phyloP scores from a whole-genome alignment of 2,113 vertebrate genomes.

The Chaetodon auriga region DNA sequence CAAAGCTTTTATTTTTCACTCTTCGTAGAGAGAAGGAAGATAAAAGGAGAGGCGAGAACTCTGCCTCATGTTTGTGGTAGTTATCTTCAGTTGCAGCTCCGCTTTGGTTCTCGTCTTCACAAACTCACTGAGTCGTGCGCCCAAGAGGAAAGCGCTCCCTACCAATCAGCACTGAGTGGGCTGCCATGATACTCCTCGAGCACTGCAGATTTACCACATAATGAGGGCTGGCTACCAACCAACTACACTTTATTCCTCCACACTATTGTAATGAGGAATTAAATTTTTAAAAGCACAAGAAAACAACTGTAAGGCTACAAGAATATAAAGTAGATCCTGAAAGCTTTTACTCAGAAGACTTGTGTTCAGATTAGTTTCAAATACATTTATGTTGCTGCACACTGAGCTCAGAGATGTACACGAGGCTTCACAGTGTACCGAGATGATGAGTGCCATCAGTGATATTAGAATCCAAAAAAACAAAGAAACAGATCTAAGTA shows the following conservation, averaged over 20 bases:
- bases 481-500: neutral
- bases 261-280: slow-evolving; percentile 44
- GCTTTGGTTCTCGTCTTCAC: slow-evolving; percentile 34
- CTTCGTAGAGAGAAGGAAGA: neutral
- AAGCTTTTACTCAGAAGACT: neutral
- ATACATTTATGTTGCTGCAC: neutral
- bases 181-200: slow-evolving; percentile 46
- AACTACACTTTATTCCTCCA: slow-evolving; percentile 18
- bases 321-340: slow-evolving; percentile 1
- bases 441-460: neutral
- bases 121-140: slow-evolving; percentile 50
- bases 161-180: slow-evolving; percentile 63
- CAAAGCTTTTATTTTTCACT: slow-evolving; percentile 19
- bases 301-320: neutral
- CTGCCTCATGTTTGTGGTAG: slow-evolving; percentile 27
- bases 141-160: slow-evolving; percentile 45
- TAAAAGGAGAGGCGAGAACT: neutral
- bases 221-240: slow-evolving; percentile 56
- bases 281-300: slow-evolving; percentile 2
- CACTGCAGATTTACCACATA: slow-evolving; percentile 57
- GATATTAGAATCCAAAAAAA: neutral
- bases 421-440: neutral
- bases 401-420: neutral
- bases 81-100: slow-evolving; percentile 66
- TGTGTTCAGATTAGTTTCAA: neutral